Conservation (phyloP, 92 coral and sea anemone species). For the Paragorgia papillata region DNA sequence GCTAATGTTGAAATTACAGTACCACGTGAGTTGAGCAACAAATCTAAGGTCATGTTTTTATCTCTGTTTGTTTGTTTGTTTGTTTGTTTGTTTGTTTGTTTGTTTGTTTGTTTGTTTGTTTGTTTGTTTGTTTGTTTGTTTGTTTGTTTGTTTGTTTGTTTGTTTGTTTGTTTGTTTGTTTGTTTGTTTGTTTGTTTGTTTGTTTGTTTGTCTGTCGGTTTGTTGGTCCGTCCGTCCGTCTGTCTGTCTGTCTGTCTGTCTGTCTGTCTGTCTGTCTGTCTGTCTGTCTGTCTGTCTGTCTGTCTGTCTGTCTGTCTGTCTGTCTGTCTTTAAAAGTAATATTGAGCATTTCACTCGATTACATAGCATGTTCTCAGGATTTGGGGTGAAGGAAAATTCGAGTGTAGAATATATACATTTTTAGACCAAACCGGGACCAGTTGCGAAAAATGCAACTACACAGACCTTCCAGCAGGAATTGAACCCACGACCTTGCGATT, state of each 20-base stretch:
- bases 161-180: background rate
- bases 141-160: background rate
- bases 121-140: background rate
- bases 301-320: background rate
- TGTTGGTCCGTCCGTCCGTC: background rate
- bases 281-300: background rate
- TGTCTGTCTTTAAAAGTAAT: background rate
- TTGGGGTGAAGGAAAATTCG: too few relatives aligned
- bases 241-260: background rate
- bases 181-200: background rate
- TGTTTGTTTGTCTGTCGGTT: too few relatives aligned
- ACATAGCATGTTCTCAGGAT: too few relatives aligned
- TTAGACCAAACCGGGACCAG: too few relatives aligned
- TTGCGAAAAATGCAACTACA: too few relatives aligned
- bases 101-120: background rate
- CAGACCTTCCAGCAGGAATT: too few relatives aligned
- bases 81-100: too few relatives aligned
- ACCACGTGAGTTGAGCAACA: constrained; percentile 69
- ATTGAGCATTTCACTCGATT: too few relatives aligned
- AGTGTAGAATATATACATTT: too few relatives aligned
- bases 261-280: background rate
- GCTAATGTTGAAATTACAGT: constrained; percentile 60
- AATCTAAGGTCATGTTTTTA: too few relatives aligned
- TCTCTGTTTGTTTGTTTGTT: too few relatives aligned
- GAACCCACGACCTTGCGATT: too few relatives aligned